These are phyloP conservation scores for Epirrhoe tristata DNA, from an alignment of 2,888 invertebrate genomes.

Conservation along the genomic window DNA sequence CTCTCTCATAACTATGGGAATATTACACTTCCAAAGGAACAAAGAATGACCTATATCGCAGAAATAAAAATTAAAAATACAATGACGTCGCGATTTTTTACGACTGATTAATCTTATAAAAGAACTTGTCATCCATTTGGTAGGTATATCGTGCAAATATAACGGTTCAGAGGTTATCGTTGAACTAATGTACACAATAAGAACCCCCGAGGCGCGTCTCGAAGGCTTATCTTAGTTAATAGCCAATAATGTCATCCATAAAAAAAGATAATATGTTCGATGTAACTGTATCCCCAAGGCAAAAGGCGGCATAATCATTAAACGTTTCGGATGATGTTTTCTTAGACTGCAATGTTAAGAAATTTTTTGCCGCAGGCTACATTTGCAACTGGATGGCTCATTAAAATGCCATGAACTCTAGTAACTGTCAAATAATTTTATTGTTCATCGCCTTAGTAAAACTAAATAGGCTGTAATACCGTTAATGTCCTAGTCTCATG, in stretches of 20 bases:
- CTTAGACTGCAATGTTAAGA: not conserved
- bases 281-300: too few relatives aligned
- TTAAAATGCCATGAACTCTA: constrained; percentile 16
- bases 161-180: not conserved
- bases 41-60: not conserved
- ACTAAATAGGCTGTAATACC: constrained; percentile 38
- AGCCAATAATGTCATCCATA: not conserved
- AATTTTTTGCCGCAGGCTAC: not conserved
- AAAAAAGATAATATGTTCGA: not conserved
- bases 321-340: too few relatives aligned
- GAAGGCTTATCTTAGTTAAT: not conserved
- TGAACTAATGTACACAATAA: not conserved
- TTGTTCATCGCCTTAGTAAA: constrained; percentile 40
- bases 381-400: not conserved
- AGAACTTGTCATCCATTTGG: not conserved
- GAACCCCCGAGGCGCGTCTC: not conserved
- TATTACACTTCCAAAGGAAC: not conserved
- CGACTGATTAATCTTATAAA: not conserved
- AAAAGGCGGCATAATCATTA: not conserved
- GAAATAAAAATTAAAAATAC: not conserved
- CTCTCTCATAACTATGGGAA: not conserved
- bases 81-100: not conserved
- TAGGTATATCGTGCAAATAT: not conserved
- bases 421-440: constrained; percentile 16
- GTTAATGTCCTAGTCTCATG: constrained; percentile 51